Base-by-base conservation (phyloP, 1,140 invertebrate genomes). In the Acromyrmex heyeri region DNA sequence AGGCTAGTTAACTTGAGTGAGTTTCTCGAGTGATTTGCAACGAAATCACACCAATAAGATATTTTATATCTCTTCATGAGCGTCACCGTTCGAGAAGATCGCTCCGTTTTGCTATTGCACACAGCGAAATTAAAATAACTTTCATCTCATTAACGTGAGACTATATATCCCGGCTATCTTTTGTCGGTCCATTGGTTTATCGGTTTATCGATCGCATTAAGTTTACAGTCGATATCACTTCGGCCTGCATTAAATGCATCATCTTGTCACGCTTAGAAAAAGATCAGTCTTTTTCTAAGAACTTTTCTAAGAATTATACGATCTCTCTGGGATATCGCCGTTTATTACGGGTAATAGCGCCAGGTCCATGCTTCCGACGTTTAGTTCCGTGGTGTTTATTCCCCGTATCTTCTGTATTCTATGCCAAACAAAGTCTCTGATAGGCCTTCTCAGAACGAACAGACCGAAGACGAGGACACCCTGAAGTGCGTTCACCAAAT, bases 361-460 rank as follows among this genome's bases (percentile, higher is more conserved):
- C 4, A 92, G 44, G 24, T 93, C 94, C 89, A 93, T 93, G 65
- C 91, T 94, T 4, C 79, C 92, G 0, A 91, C n/a, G 55, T 94
- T 90, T 0, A 92, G 89, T 65, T 94, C 93, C 1, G 65, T 53
- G 0, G 38, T 38, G 3, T 89, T 27, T 0, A 92, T 83, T 0
- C 94, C 93, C 0, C 92, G 91, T 10, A 95, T 21, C 53, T 91
- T 92, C 88, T 94, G 92, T 67, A 95, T 90, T 53, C 92, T 88
- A 64, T 93, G 89, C 94, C 94, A 95, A 0, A 95, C 92, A 1
- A 94, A 78, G 24, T 90, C 81, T 6, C 95, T 90, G 0, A 96
- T 95, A 4, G 96, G 95, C 85, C 95, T 95, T 81, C 96, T 95
- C 21, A 96, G 77, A 0, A 96, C 96, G 38, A 95, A 95, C 2